A percentile compares a stretch with the other conserved stretches of the same genome.
phyloP scores from a whole-genome alignment of 1,140 invertebrate genomes.

The Papilio glaucus region DNA sequence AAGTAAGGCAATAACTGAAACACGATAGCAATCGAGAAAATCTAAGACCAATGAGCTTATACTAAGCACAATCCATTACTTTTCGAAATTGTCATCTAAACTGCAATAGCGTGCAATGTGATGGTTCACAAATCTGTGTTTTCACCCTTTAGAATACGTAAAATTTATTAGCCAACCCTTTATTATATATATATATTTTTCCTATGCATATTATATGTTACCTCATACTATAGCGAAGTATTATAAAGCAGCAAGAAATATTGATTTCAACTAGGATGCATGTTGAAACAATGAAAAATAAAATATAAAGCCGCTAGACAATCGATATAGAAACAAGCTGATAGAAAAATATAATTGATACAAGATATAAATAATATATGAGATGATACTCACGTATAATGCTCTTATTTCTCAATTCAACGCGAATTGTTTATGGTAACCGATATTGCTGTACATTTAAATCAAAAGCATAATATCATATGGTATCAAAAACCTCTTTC shows the following conservation, averaged over 20 bases:
- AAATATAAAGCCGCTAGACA: conserved; percentile 14
- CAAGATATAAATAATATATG: conserved; percentile 9
- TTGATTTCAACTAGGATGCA: conserved; percentile 4
- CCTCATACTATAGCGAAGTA: neutral
- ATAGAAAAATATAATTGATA: conserved; percentile 5
- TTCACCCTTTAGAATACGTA: neutral
- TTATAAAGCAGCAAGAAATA: neutral
- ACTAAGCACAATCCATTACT: neutral
- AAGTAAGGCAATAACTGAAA: too few relatives aligned
- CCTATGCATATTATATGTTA: neutral
- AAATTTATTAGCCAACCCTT: neutral
- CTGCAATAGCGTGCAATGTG: conserved; percentile 2
- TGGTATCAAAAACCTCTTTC: conserved; percentile 26
- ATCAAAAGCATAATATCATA: neutral
- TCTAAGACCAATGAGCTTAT: neutral
- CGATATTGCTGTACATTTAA: conserved; percentile 1
- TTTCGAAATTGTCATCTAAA: neutral
- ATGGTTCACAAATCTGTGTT: neutral
- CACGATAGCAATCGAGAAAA: neutral
- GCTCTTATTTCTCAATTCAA: neutral
- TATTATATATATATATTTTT: neutral
- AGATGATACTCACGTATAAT: conserved; percentile 13
- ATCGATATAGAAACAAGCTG: neutral
- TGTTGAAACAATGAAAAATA: conserved; percentile 15
- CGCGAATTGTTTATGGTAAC: neutral